Conservation (phyloP, 2,797 vertebrate species). For the Eulemur coronatus region DNA sequence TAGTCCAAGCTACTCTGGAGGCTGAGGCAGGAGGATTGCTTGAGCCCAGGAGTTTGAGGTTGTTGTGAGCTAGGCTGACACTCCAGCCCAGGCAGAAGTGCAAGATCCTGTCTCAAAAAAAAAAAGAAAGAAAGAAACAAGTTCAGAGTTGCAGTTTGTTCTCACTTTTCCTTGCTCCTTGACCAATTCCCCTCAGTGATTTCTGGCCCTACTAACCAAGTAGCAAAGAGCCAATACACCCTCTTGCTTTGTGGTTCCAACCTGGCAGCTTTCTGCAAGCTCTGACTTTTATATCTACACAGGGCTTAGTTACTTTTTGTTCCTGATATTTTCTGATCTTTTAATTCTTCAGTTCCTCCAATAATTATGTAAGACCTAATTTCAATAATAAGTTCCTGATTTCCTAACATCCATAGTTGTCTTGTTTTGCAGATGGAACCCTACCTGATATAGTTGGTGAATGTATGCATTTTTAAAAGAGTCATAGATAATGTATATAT, state of each 20-base stretch:
- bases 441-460: too few relatives aligned
- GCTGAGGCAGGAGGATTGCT: too few relatives aligned
- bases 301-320: background rate
- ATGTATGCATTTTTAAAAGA: background rate
- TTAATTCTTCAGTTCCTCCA: background rate
- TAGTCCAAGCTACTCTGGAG: too few relatives aligned
- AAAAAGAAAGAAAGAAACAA: background rate
- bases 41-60: too few relatives aligned
- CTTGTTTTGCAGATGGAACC: background rate
- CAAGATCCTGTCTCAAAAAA: too few relatives aligned
- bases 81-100: too few relatives aligned
- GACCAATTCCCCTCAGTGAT: background rate
- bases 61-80: too few relatives aligned
- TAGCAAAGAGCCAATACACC: background rate
- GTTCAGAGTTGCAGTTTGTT: background rate
- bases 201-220: background rate
- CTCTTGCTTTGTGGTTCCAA: accelerated
- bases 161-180: background rate
- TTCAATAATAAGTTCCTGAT: background rate
- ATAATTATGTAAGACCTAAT: background rate
- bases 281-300: background rate
- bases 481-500: background rate
- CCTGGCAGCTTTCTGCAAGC: background rate
- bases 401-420: background rate
- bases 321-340: background rate